Evolutionary conservation across 2,888 invertebrate genomes (phyloP), one percentile per base, ranked within the genome.

Genomic region (Heliothis peltigera): DNA sequence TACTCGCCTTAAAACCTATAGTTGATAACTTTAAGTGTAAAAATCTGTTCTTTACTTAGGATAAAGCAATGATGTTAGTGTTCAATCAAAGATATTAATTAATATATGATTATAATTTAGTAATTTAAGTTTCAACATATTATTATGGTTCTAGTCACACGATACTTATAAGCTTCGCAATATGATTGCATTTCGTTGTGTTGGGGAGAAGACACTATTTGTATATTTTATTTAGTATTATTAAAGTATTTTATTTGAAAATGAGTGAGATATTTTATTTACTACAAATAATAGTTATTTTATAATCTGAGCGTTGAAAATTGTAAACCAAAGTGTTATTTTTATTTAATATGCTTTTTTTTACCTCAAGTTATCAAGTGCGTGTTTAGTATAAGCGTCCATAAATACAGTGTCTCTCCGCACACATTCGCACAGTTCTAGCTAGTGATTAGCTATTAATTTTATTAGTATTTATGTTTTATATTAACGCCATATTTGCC

Each of bases 131-230:
- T 69, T 59, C 49, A 70, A 67, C 64, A 53, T 62, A 44, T 42
- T 59, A 52, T 48, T 69, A 69, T 62, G 68, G 61, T 66, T 77
- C 77, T 77, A 77, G 77, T 77, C 77, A 79, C 51, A 43, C 47
- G 18, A 57, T 61, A 75, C 28, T 70, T 43, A 64, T 58, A 61
- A 53, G 55, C 47, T 57, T 71, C 22, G 60, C 64, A 67, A 67
- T 69, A 17, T 67, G 17, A 66, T 75, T 60, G 63, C 72, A 64
- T 67, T 64, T 58, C 43, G n/a, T 35, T 39, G 42, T 18, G 17
- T 51, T 49, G 42, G 61, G 25, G 53, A 70, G 52, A 18, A 47
- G 59, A 49, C 39, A 54, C 4, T 4, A 1, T 48, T 19, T 18
- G 28, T 1, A n/a, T 43, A 6, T 12, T 25, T 47, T 12, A 47